These are phyloP conservation scores for Hemiscyllium ocellatum DNA, from an alignment of 2,113 vertebrate genomes.

Conservation along the genomic window DNA sequence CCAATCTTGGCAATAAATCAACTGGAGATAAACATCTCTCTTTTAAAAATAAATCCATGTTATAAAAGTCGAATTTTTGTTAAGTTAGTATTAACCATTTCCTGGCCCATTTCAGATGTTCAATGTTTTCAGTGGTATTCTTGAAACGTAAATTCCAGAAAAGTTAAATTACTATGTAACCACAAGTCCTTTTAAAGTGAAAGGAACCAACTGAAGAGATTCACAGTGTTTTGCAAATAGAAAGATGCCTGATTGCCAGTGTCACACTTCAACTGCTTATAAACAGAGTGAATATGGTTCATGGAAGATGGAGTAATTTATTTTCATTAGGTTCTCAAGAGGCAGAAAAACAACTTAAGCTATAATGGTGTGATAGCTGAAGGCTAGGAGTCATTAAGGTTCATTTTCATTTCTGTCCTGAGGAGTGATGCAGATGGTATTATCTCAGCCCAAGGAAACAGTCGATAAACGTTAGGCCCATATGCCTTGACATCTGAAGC, in stretches of 20 bases:
- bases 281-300: conserved; percentile 19
- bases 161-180: not conserved
- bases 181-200: conserved; percentile 17
- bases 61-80: not conserved
- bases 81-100: not conserved
- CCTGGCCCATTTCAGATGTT: not conserved
- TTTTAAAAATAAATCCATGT: not conserved
- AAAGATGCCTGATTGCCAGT: not conserved
- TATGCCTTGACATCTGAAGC: not conserved
- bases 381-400: not conserved
- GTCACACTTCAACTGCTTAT: not conserved
- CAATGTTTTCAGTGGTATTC: not conserved
- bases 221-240: conserved; percentile 18
- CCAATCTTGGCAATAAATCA: not conserved
- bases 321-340: not conserved
- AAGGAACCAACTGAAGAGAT: conserved; percentile 13
- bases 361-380: too few relatives aligned
- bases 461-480: not conserved
- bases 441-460: not conserved
- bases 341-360: not conserved
- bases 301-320: conserved; percentile 4
- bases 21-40: not conserved
- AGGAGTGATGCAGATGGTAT: not conserved
- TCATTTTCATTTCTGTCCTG: not conserved
- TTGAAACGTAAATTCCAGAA: not conserved